Percentiles rank a stretch among this genome's conserved stretches.
Evolutionary conservation across 2,888 invertebrate species (phyloP).

Genomic region (Theodoxus fluviatilis): DNA sequence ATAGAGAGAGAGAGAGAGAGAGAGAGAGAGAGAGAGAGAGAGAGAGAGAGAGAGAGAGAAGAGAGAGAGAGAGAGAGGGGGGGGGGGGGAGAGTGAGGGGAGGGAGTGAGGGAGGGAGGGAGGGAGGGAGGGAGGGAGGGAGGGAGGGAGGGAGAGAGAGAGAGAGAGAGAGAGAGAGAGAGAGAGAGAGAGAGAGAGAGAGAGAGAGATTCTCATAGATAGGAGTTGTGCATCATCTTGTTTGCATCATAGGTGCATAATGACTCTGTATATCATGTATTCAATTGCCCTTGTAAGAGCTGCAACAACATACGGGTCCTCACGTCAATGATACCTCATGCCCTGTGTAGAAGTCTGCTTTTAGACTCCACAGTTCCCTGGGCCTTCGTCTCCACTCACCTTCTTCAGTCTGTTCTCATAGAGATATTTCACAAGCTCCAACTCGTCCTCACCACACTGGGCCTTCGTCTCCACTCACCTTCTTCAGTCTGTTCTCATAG

Average conservation of each 20-base stretch:
- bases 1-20: background rate
- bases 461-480: too few species aligned
- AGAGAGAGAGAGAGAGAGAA: background rate
- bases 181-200: background rate
- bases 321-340: too few species aligned
- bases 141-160: background rate
- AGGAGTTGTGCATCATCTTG: background rate
- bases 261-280: too few species aligned
- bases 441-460: too few species aligned
- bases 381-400: too few species aligned
- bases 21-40: background rate
- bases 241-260: too few species aligned
- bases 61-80: background rate
- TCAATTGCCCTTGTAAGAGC: too few species aligned
- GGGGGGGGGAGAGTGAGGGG: background rate
- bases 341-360: too few species aligned
- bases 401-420: conserved; percentile 86
- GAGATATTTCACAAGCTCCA: conserved; percentile 74
- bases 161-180: background rate
- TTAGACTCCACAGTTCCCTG: too few species aligned
- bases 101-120: too few species aligned
- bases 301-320: too few species aligned
- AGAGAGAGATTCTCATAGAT: background rate
- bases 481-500: conserved; percentile 84
- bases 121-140: background rate